Evolutionary conservation across 2,797 vertebrate species (phyloP), one percentile per base, ranked within the genome.

Genomic region (Sphaeramia orbicularis): DNA sequence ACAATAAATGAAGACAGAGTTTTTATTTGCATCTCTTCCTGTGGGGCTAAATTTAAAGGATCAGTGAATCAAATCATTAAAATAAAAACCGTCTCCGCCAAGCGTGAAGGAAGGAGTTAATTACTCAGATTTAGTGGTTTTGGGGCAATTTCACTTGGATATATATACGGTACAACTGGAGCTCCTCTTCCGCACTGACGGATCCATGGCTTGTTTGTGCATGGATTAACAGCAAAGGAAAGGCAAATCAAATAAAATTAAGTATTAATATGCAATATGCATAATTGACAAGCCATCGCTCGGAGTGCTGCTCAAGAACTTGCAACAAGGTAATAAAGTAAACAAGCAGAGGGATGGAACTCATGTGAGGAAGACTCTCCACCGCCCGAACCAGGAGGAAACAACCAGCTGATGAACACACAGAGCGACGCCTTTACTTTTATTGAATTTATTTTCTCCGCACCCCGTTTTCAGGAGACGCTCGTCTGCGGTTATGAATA

Each of bases 1-100:
- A 91, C 87, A 90, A 88, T 81, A 86, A 87, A 89, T 86, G 81
- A 81, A 88, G 84, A 73, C 19, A 38, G 73, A n/a, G n/a, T 12
- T 81, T 89, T 74, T 88, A 86, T 86, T 83, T 81, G 78, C 88
- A 70, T 87, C 73, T 89, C 82, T 65, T 91, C 84, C 92, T 92
- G 76, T 42, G 64, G 86, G 91, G 89, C 88, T 78, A 89, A 93
- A 94, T 94, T 95, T 94, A 91, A 88, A 89, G 92, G 92, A 93
- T 93, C 94, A 94, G 80, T 94, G 93, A 92, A 93, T 95, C 93
- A 93, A 81, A 93, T 94, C 93, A 95, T 95, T 94, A 93, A 92
- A 93, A 90, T 86, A 87, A 91, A 91, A 93, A 71, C 74, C 83
- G 62, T 78, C 80, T 85, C 81, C 62, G 42, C 86, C 89, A 72